These are phyloP conservation scores for Tortricodes alternella DNA, from an alignment of 2,888 invertebrate genomes.

Conservation along the genomic window DNA sequence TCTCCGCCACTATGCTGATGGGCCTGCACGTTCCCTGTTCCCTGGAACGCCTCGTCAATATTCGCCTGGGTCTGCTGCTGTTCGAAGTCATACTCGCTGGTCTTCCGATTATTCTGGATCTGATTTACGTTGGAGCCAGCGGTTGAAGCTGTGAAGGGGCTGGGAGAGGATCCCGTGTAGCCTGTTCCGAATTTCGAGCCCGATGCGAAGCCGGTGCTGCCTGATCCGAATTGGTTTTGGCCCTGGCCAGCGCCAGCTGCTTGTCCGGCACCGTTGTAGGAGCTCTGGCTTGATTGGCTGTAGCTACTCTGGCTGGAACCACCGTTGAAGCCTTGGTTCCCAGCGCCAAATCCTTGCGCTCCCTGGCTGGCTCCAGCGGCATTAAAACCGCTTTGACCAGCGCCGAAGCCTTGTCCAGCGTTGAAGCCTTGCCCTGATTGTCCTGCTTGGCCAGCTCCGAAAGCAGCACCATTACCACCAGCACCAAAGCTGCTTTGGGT, in stretches of 20 bases:
- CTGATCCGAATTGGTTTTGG: no score
- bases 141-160: slow-evolving; percentile 59
- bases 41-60: slow-evolving; percentile 63
- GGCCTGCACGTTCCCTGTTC: slow-evolving; percentile 60
- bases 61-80: slow-evolving; percentile 65
- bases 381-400: slow-evolving; percentile 20
- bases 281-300: slow-evolving; percentile 22
- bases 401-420: slow-evolving; percentile 2
- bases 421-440: slow-evolving; percentile 25
- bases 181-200: slow-evolving; percentile 52
- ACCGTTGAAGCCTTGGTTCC: slow-evolving; percentile 6
- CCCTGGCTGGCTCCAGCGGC: slow-evolving; percentile 28
- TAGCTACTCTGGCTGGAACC: slow-evolving; percentile 2
- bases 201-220: slow-evolving; percentile 33
- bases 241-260: slow-evolving; percentile 11
- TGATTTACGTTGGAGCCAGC: slow-evolving; percentile 62
- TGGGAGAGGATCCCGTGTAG: slow-evolving; percentile 67
- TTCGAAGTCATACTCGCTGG: slow-evolving; percentile 56
- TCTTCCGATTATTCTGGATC: slow-evolving; percentile 63
- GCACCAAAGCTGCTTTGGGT: slow-evolving; percentile 10
- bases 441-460: slow-evolving; percentile 4
- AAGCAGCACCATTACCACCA: slow-evolving; percentile 17
- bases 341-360: slow-evolving; percentile 4
- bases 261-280: neutral
- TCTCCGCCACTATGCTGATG: slow-evolving; percentile 57